Evolutionary conservation across 2,888 invertebrate species (phyloP), one percentile per base, ranked within the genome.

Genomic region (Drosophila affinis): DNA sequence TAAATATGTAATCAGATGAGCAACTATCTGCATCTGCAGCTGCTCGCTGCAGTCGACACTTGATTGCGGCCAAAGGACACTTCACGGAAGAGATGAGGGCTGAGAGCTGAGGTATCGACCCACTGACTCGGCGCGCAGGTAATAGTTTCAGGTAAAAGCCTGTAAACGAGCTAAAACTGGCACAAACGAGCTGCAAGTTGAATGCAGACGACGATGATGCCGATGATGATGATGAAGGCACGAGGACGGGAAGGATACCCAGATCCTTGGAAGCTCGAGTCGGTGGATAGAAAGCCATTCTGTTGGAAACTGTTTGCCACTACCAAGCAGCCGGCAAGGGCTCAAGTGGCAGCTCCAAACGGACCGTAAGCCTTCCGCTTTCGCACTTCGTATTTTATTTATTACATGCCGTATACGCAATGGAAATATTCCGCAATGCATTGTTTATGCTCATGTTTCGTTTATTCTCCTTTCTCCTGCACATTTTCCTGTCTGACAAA

Each of bases 141-240:
- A 88, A 88, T 87, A 88, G 88, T 88, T 87, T 87, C 87, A 88
- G 82, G 88, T 88, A 82, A 88, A 85, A 85, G 88, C 83, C 89
- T 84, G 85, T 79, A 88, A 85, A 85, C 89, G 87, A 87, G 85
- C 85, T 21, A 84, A 83, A 69, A 88, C 88, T 88, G 89, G 87
- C 81, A 77, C 88, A 87, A 88, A 88, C 86, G 82, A 87, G 88
- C 86, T 69, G 75, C 62, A 59, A 82, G 72, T 72, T 85, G 77
- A 76, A 72, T 72, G 70, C 62, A 78, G 75, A 51, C 39, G 46
- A 47, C 47, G 44, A 56, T 53, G 54, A 48, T 32, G 18, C 27
- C 32, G 51, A 39, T 45, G 29, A 46, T 21, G 47, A 59, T 47
- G 2, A 18, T n/a, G 39, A 32, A 9, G 44, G 24, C 29, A 10